Evolutionary conservation across 1,140 invertebrate species (phyloP), one percentile per base, ranked within the genome.

Genomic region (Magallana gigas): DNA sequence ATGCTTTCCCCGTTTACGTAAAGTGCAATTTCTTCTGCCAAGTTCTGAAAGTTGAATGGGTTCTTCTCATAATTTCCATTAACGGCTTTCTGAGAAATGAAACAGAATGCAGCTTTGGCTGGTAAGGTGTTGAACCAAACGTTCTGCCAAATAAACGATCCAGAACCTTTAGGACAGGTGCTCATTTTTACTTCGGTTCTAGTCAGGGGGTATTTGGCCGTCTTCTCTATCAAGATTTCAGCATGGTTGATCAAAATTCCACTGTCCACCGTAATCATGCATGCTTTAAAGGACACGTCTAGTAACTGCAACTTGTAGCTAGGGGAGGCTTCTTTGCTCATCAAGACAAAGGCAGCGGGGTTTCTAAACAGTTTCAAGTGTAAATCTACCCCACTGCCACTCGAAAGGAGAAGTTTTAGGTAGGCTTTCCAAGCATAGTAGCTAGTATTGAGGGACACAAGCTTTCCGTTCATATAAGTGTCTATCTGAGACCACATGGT

Each of bases 11-110:
- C 83, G 14, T 84, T 84, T 16, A 84, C 83, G 64, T 84, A 88
- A 60, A 76, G 85, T 71, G 60, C 86, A 36, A 81, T 36, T 29
- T 36, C 56, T 62, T 76, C 56, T 29, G 81, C 36, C 16, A 88
- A 76, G 58, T 88, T 57, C 58, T 84, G 60, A 85, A 88, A 88
- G 23, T 88, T 83, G 85, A 84, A 89, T 9, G 85, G 81, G 81
- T 86, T 86, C 18, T 86, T 80, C 8, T 58, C 18, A 56, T 86
- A 89, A 86, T 56, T n/a, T 84, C 85, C 80, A 8, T 87, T 87
- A 23, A 83, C 80, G 80, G 76, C 85, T 14, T 18, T 82, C 85
- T 87, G 85, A 5, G n/a, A 62, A 8, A 82, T 56, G 56, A 86
- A 86, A n/a, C 48, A 29, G 56, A 86, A 86, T 8, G 58, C 36